Evolutionary conservation across 2,113 vertebrate genomes (phyloP), one percentile per base, ranked within the genome.

Genomic region (Montifringilla adamsi): DNA sequence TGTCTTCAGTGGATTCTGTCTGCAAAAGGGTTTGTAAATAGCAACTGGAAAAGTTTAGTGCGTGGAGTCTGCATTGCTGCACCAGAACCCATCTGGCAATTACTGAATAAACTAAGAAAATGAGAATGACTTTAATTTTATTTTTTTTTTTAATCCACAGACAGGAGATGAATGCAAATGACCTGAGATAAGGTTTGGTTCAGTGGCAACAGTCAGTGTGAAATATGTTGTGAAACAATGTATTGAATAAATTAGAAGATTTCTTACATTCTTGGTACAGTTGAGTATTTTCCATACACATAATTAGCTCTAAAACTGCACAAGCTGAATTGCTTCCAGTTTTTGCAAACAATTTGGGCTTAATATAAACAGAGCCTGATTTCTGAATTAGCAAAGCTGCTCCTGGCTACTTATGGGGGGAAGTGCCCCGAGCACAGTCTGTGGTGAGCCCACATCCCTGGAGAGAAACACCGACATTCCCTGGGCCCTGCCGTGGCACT

Each of bases 311-410:
- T 91, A 94, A 95, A 96, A 96, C 96, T 95, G 97, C 97, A 95
- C 95, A 96, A 94, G 94, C 96, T 97, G 95, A 95, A 97, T 93
- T 88, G 93, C 89, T 96, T 95, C 94, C 95, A 96, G 93, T 96
- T 96, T 95, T 95, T 95, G 95, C 89, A 93, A 97, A 96, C 95
- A 89, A 90, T 97, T 95, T 88, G 86, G 89, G 94, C 84, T 94
- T 93, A 91, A 96, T 96, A 80, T 92, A 91, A 97, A 90, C 95
- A 94, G 93, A 94, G 89, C 84, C 77, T 89, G 94, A 83, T 94
- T 95, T 95, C 84, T 79, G 84, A 88, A 87, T 95, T 93, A 95
- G 84, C 84, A 93, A 94, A 96, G 94, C 93, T 91, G 83, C 89
- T 92, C 92, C 91, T 97, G 94, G 95, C 95, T 94, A 91, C 90